Percentiles rank a stretch among this genome's conserved stretches.
Conservation (phyloP, 2,113 vertebrate genomes). For the Hippocampus guttulatus region DNA sequence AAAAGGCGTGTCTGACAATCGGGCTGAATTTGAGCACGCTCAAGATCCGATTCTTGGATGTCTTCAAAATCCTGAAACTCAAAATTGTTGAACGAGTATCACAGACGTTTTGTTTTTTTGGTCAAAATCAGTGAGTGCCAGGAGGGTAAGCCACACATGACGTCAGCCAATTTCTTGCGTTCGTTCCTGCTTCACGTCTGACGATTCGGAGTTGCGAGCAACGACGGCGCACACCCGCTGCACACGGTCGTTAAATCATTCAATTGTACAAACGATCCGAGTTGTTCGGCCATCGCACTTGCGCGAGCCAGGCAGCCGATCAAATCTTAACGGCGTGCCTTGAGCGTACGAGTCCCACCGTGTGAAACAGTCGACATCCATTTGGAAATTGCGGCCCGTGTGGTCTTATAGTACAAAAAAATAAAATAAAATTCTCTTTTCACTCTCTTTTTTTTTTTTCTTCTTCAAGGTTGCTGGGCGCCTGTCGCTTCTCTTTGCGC, state of each 20-base stretch:
- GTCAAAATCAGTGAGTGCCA: neutral
- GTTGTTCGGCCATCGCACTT: neutral
- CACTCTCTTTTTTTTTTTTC: conserved; percentile 37
- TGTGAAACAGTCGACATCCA: neutral
- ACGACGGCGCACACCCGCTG: neutral
- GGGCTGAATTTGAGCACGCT: too few relatives aligned
- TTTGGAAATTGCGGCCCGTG: neutral
- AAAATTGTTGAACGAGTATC: too few relatives aligned
- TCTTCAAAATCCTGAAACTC: neutral
- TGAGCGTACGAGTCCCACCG: too few relatives aligned
- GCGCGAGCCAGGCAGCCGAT: neutral
- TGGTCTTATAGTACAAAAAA: neutral
- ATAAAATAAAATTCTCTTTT: too few relatives aligned
- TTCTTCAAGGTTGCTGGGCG: conserved; percentile 62
- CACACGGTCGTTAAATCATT: neutral
- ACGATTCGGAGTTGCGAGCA: neutral
- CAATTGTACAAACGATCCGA: neutral
- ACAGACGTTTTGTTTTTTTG: neutral
- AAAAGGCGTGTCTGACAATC: neutral
- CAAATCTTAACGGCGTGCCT: neutral
- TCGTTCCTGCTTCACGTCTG: neutral
- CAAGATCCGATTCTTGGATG: neutral
- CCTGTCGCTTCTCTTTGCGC: conserved; percentile 51
- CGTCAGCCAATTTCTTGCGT: neutral
- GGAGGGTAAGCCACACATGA: neutral